Percentiles rank a stretch among this genome's conserved stretches.
phyloP scores from a whole-genome alignment of 2,113 vertebrate genomes.

The Xyliphius kryptos region DNA sequence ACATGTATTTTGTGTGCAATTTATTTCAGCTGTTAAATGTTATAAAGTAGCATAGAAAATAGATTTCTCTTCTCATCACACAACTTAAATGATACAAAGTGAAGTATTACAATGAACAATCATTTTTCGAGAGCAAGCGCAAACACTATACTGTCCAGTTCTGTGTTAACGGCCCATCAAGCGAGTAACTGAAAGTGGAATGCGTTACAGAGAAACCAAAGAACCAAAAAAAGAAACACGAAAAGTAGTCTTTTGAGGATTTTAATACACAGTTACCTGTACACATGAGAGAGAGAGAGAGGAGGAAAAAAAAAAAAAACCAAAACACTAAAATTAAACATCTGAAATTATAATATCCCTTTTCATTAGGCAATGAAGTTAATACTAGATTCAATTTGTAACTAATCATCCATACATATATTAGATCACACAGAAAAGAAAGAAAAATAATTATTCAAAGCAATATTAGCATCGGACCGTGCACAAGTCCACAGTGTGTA shows the following conservation, averaged over 20 bases:
- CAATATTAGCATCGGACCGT: conserved; percentile 80
- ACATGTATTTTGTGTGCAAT: conserved; percentile 71
- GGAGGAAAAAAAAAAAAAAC: conserved; percentile 50
- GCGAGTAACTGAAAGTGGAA: conserved; percentile 25
- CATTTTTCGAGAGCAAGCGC: conserved; percentile 22
- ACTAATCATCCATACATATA: conserved; percentile 92
- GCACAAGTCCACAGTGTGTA: conserved; percentile 54
- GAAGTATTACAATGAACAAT: conserved; percentile 28
- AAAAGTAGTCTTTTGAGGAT: conserved; percentile 78
- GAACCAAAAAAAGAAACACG: conserved; percentile 53
- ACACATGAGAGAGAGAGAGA: conserved; percentile 67
- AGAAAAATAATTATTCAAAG: conserved; percentile 87
- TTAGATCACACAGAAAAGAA: conserved; percentile 93
- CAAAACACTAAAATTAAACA: conserved; percentile 88
- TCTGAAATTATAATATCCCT: conserved; percentile 93
- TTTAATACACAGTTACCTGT: conserved; percentile 98
- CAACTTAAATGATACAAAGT: conserved; percentile 56
- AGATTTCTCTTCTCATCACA: conserved; percentile 53
- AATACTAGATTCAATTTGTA: conserved; percentile 91
- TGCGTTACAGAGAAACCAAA: conserved; percentile 47
- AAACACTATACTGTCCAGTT: conserved; percentile 30
- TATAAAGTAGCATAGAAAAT: conserved; percentile 77
- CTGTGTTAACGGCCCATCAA: conserved; percentile 6
- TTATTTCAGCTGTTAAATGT: conserved; percentile 89
- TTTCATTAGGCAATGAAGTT: conserved; percentile 96